phyloP scores from a whole-genome alignment of 2,888 invertebrate genomes.

The Himalopsyche tibetana region DNA sequence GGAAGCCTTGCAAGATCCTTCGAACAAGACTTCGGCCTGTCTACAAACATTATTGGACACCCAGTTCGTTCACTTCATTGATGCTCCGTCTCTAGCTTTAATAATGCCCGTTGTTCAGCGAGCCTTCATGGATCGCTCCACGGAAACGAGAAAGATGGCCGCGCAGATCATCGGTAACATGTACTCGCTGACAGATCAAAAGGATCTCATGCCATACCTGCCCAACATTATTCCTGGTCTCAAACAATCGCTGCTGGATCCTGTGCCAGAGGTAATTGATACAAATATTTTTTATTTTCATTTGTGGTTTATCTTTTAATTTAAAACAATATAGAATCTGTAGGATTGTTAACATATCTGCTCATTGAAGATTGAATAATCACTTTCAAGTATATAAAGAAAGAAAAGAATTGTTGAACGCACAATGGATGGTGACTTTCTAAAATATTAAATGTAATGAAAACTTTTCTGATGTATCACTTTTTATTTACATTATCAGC shows the following conservation, averaged over 20 bases:
- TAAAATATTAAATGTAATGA: too few relatives aligned
- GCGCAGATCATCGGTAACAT: constrained; percentile 99
- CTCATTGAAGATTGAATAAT: too few relatives aligned
- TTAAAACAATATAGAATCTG: too few relatives aligned
- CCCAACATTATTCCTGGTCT: constrained; percentile 97
- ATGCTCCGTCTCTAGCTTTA: constrained; percentile 97
- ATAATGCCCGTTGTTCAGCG: constrained; percentile 99
- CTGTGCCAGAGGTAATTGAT: constrained; percentile 90
- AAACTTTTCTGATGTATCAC: too few relatives aligned
- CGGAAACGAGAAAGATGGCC: constrained; percentile 99
- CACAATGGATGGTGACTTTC: background rate
- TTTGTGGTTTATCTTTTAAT: too few relatives aligned
- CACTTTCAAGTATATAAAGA: too few relatives aligned
- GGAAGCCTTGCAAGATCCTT: constrained; percentile 96
- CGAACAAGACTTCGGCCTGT: constrained; percentile 94
- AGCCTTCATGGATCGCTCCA: constrained; percentile 97
- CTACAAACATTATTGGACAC: constrained; percentile 96
- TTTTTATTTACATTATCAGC: too few relatives aligned
- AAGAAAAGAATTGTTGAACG: too few relatives aligned
- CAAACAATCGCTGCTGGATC: constrained; percentile 96
- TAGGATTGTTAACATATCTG: too few relatives aligned
- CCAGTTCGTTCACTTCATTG: constrained; percentile 99
- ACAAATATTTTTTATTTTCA: too few relatives aligned
- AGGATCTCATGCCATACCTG: constrained; percentile 97
- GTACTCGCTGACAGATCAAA: constrained; percentile 99